A percentile compares a stretch with the other conserved stretches of the same genome.
Conservation (phyloP, 2,113 vertebrate genomes). For the Perca flavescens region DNA sequence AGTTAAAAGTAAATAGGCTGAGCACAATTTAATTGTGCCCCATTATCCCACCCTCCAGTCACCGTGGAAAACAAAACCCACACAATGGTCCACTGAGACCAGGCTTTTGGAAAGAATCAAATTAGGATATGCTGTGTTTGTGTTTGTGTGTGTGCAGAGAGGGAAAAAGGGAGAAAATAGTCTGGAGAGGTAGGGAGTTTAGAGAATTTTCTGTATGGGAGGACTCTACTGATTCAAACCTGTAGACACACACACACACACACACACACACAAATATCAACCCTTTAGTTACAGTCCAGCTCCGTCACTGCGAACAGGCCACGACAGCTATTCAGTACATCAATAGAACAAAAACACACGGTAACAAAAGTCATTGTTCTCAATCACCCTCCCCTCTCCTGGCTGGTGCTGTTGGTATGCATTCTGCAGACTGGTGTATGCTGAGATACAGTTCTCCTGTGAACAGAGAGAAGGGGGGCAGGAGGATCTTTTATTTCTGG, state of each 20-base stretch:
- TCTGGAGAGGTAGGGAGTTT: slow-evolving; percentile 11
- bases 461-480: background rate
- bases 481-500: slow-evolving; percentile 55
- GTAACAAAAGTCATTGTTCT: slow-evolving; percentile 63
- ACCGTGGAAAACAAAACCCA: slow-evolving; percentile 72
- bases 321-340: slow-evolving; percentile 61
- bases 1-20: slow-evolving; percentile 82
- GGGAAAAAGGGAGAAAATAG: slow-evolving; percentile 40
- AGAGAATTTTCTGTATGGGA: slow-evolving; percentile 30
- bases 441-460: slow-evolving; percentile 50
- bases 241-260: slow-evolving; percentile 26
- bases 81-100: slow-evolving; percentile 69
- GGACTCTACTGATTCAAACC: slow-evolving; percentile 42
- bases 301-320: slow-evolving; percentile 61
- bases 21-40: slow-evolving; percentile 80
- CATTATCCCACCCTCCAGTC: slow-evolving; percentile 76
- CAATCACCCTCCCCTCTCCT: slow-evolving; percentile 19
- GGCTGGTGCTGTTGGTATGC: slow-evolving; percentile 10
- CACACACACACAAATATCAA: slow-evolving; percentile 18
- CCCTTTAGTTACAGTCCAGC: slow-evolving; percentile 48
- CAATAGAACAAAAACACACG: slow-evolving; percentile 54
- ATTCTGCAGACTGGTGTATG: background rate
- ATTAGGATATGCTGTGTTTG: slow-evolving; percentile 53
- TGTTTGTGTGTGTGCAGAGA: background rate
- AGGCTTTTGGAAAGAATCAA: slow-evolving; percentile 68